Base-by-base conservation (phyloP, 2,797 vertebrate genomes). In the Labroides dimidiatus region DNA sequence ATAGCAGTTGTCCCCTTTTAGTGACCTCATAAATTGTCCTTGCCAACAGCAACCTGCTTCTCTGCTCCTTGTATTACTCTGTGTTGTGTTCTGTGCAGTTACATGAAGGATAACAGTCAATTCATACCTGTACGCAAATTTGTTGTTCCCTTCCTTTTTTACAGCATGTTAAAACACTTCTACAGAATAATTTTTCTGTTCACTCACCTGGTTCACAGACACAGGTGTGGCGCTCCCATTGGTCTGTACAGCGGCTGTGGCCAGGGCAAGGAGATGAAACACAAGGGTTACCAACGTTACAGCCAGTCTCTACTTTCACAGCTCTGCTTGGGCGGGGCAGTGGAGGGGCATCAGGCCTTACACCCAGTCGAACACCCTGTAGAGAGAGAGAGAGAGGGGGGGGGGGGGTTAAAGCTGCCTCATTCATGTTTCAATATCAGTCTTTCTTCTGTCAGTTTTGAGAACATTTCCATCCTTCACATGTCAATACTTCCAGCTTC, bases 171-270 rank as follows among this genome's bases (percentile, higher is more conserved):
- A 43, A 13, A 13, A 4, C 16, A 4, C 0, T 10, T 45, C 41
- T n/a, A 8, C 12, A 54, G 37, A 36, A 61, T 42, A 47, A 33
- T 37, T 1, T n/a, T 37, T 72, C 33, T 20, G 37, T 37, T 49
- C 5, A 59, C 78, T 88, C 88, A 99, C 98, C 97, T 89, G 97
- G 93, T 81, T 94, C 91, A 71, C 98, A 99, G 63, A 94, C 56
- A 4, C 98, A 99, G 39, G 93, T 91, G 78, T 97, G 95, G 7
- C 92, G 94, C 87, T 97, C 96, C 98, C 97, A 99, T 69, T 96
- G 93, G 42, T 98, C 96, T 3, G 81, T 89, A 72, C 98, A 99
- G 57, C 93, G 36, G 6, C 97, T 96, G 52, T 96, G 96, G 79
- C 90, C 59, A 0, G 97, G 96, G 69, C 98, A 99, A 53, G 97